These are phyloP conservation scores for Probaryconus sp. DNA, from an alignment of 1,140 invertebrate species.

Conservation along the genomic window DNA sequence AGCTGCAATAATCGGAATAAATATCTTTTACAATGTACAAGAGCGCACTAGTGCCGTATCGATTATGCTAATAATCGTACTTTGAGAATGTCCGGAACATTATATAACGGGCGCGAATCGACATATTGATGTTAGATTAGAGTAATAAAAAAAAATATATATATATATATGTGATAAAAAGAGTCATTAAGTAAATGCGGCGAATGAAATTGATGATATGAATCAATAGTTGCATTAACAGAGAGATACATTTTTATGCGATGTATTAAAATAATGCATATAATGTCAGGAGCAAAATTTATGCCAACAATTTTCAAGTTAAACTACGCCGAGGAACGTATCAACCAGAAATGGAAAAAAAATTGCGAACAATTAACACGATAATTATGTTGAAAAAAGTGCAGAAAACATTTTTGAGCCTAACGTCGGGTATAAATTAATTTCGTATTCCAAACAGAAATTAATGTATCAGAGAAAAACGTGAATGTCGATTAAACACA, in stretches of 20 bases:
- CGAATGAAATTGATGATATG: slow-evolving; percentile 20
- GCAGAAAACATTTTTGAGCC: too few relatives aligned
- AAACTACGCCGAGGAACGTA: too few relatives aligned
- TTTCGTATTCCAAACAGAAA: too few relatives aligned
- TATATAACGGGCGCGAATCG: slow-evolving; percentile 6
- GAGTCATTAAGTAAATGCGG: slow-evolving; percentile 23
- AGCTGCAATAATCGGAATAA: slow-evolving; percentile 46
- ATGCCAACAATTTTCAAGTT: too few relatives aligned
- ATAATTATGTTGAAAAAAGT: too few relatives aligned
- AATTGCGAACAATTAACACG: too few relatives aligned
- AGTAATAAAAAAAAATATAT: slow-evolving; percentile 39
- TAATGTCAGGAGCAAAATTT: too few relatives aligned
- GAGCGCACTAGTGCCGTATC: slow-evolving; percentile 18
- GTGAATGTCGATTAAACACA: not conserved
- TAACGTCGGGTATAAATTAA: slow-evolving; percentile 11
- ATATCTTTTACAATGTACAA: slow-evolving; percentile 48
- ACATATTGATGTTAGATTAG: slow-evolving; percentile 26
- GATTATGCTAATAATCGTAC: slow-evolving; percentile 48
- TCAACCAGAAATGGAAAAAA: too few relatives aligned
- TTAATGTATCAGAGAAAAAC: slow-evolving; percentile 13
- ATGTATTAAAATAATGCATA: too few relatives aligned
- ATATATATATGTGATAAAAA: slow-evolving; percentile 5
- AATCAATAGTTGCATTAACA: slow-evolving; percentile 9
- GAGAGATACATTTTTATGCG: slow-evolving; percentile 6
- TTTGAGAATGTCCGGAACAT: slow-evolving; percentile 9